A percentile compares a stretch with the other conserved stretches of the same genome.
Conservation (phyloP, 30 jellyfish, hydroid and myxozoan species). For the Aurelia aurita complex sp. Pacific region DNA sequence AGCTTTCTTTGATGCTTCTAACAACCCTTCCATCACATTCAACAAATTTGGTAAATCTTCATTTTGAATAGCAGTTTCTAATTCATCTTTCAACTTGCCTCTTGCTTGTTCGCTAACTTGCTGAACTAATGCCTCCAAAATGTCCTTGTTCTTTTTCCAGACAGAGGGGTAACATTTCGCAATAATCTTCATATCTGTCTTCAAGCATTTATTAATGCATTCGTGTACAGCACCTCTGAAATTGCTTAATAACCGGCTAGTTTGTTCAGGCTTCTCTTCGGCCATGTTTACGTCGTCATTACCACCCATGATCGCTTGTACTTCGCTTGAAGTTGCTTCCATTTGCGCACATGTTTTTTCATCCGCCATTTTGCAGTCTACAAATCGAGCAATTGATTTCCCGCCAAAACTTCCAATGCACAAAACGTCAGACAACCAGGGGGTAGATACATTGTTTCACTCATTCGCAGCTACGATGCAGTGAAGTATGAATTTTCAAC, state of each 20-base stretch:
- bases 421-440: constrained; percentile 1
- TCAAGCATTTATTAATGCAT: constrained; percentile 47
- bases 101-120: constrained; percentile 18
- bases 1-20: constrained; percentile 13
- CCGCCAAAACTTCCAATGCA: constrained; percentile 22
- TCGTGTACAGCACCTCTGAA: constrained; percentile 9
- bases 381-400: constrained; percentile 31
- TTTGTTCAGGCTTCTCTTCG: neutral
- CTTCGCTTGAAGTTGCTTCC: neutral
- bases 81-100: constrained; percentile 25
- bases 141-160: constrained; percentile 51
- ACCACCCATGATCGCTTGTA: no score
- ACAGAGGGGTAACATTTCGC: constrained; percentile 29
- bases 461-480: neutral
- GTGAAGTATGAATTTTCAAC: no score
- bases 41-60: constrained; percentile 20
- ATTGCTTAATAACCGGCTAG: neutral
- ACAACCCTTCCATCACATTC: constrained; percentile 20
- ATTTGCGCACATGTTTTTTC: neutral
- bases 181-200: constrained; percentile 18
- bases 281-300: neutral
- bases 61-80: constrained; percentile 3
- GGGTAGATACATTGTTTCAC: neutral
- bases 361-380: constrained; percentile 29
- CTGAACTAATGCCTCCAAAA: constrained; percentile 17